phyloP scores from a whole-genome alignment of 2,797 vertebrate genomes.

The Acipenser ruthenus region DNA sequence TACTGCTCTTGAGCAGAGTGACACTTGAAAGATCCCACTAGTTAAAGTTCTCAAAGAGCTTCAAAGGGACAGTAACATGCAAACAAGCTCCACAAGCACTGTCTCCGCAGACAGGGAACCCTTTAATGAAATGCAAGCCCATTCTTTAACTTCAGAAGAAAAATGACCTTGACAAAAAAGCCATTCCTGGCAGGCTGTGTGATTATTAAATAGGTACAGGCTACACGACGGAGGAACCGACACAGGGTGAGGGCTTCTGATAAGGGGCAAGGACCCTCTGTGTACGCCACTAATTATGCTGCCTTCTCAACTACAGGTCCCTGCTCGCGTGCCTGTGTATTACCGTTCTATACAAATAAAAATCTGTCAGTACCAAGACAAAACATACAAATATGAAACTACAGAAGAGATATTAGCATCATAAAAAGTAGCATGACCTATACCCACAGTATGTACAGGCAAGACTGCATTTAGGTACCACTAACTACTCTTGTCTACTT shows the following conservation, averaged over 20 bases:
- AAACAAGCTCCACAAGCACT: constrained; percentile 36
- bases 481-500: too few species aligned
- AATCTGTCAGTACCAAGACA: too few species aligned
- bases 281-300: constrained; percentile 29
- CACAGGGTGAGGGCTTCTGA: constrained; percentile 28
- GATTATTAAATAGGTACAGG: constrained; percentile 39
- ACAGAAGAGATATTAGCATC: too few species aligned
- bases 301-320: constrained; percentile 17
- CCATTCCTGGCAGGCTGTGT: constrained; percentile 33
- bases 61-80: constrained; percentile 40
- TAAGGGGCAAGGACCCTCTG: constrained; percentile 12
- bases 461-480: too few species aligned
- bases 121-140: constrained; percentile 36
- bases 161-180: constrained; percentile 40
- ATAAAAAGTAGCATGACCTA: too few species aligned
- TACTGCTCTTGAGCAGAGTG: constrained; percentile 57
- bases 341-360: too few species aligned
- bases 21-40: constrained; percentile 63
- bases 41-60: constrained; percentile 34
- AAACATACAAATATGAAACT: too few species aligned
- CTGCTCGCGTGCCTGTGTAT: background rate
- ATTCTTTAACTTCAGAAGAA: constrained; percentile 42
- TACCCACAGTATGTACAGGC: too few species aligned
- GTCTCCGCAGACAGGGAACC: constrained; percentile 25
- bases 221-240: constrained; percentile 34